Percentiles rank a stretch among this genome's conserved stretches.
Conservation (phyloP, 1,140 invertebrate genomes). For the Ceratosolen fusciceps region DNA sequence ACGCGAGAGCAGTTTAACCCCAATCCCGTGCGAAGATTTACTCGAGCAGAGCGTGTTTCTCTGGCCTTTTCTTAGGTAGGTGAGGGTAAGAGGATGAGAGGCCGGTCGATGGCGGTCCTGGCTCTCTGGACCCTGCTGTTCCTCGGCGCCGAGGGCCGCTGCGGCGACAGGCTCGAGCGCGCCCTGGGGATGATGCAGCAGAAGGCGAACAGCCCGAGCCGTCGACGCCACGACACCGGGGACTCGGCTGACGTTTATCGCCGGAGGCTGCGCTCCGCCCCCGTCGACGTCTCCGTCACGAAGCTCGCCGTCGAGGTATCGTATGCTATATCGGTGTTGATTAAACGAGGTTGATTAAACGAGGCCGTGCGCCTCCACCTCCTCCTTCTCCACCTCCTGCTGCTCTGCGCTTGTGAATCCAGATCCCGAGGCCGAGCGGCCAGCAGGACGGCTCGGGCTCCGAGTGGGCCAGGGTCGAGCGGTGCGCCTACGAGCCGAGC, state of each 20-base stretch:
- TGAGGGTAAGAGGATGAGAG: not conserved
- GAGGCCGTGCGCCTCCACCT: no score
- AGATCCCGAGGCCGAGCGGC: slow-evolving; percentile 31
- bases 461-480: slow-evolving; percentile 77
- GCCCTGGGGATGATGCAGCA: slow-evolving; percentile 63
- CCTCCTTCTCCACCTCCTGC: no score
- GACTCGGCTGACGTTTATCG: slow-evolving; percentile 58
- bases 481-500: slow-evolving; percentile 80
- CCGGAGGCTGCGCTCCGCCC: slow-evolving; percentile 62
- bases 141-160: slow-evolving; percentile 51
- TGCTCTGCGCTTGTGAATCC: not conserved
- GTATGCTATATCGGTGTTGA: no score
- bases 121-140: slow-evolving; percentile 17
- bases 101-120: not conserved
- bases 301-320: slow-evolving; percentile 65
- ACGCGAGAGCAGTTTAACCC: no score
- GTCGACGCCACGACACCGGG: slow-evolving; percentile 60
- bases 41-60: not conserved
- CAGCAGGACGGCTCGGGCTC: slow-evolving; percentile 47
- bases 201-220: slow-evolving; percentile 57
- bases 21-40: no score
- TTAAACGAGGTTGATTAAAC: no score
- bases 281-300: slow-evolving; percentile 66
- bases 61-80: no score
- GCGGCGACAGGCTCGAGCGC: slow-evolving; percentile 65